Percentiles rank a stretch among this genome's conserved stretches.
phyloP scores from a whole-genome alignment of 2,113 vertebrate genomes.

The Upupa epops region DNA sequence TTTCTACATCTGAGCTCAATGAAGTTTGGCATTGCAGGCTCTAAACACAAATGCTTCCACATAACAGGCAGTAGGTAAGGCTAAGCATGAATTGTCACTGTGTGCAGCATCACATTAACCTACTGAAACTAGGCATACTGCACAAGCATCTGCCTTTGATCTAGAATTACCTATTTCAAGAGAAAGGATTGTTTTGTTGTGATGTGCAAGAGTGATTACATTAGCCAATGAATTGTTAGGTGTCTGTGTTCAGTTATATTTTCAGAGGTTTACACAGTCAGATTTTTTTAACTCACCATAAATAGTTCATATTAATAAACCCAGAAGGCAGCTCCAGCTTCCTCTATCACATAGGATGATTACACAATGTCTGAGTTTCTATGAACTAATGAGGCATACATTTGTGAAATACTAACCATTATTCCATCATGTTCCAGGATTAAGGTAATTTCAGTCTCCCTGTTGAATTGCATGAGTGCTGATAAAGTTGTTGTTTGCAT shows the following conservation, averaged over 20 bases:
- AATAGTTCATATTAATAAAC: conserved; percentile 5
- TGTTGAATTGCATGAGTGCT: rapidly evolving
- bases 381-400: not conserved
- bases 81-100: not conserved
- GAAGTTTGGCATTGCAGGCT: not conserved
- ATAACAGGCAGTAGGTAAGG: not conserved
- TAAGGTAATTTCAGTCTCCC: not conserved
- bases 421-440: not conserved
- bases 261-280: not conserved
- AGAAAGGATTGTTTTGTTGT: conserved; percentile 2
- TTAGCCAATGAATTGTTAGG: not conserved
- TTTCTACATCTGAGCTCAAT: not conserved
- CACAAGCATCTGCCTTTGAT: conserved; percentile 37
- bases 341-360: not conserved
- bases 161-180: not conserved
- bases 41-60: not conserved
- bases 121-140: not conserved
- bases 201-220: not conserved
- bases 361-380: not conserved
- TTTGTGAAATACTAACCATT: conserved; percentile 10
- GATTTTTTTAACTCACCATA: not conserved
- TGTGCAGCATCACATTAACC: conserved; percentile 11
- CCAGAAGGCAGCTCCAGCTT: not conserved
- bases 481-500: not conserved
- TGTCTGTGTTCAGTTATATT: not conserved